Evolutionary conservation across 2,888 invertebrate genomes (phyloP).

Genomic region (Portevinia maculata): DNA sequence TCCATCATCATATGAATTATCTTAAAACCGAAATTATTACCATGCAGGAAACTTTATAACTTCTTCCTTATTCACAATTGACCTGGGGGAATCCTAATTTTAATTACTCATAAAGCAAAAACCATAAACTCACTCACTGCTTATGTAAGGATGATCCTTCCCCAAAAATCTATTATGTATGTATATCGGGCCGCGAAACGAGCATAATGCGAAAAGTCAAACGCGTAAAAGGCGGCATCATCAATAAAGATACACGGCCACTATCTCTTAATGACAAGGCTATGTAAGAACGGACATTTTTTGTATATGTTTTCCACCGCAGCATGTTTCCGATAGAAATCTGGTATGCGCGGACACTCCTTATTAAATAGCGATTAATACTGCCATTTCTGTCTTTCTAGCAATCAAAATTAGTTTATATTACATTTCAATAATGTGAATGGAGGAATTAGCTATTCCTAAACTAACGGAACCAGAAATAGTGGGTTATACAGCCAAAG

Average conservation of each 20-base stretch:
- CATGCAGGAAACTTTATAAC: constrained; percentile 8
- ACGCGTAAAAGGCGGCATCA: constrained; percentile 59
- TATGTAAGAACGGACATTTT: constrained; percentile 41
- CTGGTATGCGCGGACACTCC: constrained; percentile 66
- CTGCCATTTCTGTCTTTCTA: constrained; percentile 60
- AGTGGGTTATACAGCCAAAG: constrained; percentile 10
- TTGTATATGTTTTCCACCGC: constrained; percentile 15
- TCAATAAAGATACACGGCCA: constrained; percentile 67
- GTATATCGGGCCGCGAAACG: constrained; percentile 18
- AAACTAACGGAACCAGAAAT: constrained; percentile 1
- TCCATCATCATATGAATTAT: neutral
- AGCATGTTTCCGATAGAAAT: constrained; percentile 59
- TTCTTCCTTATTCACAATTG: neutral
- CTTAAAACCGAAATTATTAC: neutral
- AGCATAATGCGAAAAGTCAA: constrained; percentile 48
- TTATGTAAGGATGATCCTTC: constrained; percentile 18
- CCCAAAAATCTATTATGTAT: constrained; percentile 9
- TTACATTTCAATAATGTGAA: constrained; percentile 68
- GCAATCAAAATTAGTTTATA: constrained; percentile 70
- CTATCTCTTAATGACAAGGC: constrained; percentile 41
- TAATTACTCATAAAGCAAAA: constrained; percentile 63
- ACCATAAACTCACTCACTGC: constrained; percentile 39
- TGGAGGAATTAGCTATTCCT: neutral
- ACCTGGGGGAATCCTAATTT: constrained; percentile 38
- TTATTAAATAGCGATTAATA: constrained; percentile 70